Base-by-base conservation (phyloP, 2,888 invertebrate species). In the Acleris holmiana region DNA sequence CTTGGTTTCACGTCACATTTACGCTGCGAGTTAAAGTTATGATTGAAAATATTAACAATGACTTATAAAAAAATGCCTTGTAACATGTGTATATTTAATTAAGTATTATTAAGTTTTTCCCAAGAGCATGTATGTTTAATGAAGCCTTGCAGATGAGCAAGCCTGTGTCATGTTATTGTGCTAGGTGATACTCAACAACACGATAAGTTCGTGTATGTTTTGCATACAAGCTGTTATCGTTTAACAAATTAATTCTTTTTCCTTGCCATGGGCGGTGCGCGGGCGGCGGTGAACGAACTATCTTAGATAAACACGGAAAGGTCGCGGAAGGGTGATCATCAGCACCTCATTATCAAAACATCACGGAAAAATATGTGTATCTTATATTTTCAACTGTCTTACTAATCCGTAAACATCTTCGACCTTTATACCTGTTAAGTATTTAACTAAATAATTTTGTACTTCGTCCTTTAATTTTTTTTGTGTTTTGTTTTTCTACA, bases 271-370 rank as follows among this genome's bases (percentile, higher is more conserved):
- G 23, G 7, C 29, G 47, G 47, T 18, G 56, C 47, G 46, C 10
- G 63, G 65, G 69, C 54, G 59, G 63, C 54, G 83, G 83, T 82
- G 80, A 84, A 84, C 67, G 83, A 79, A 82, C 79, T 64, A 62
- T 57, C 66, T 59, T 67, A 68, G 72, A 76, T 74, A 82, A 80
- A 78, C 73, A 74, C 55, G 67, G 70, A 66, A 79, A 83, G 81
- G 80, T 79, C 75, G 72, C 15, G 23, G 55, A 73, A 80, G 78
- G 82, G 77, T 55, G 44, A 50, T 54, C 53, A 23, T 53, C 54
- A 19, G 44, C 59, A 23, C 19, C 17, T 47, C n/a, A 51, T 50
- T 29, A 55, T 21, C 19, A 18, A 48, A 59, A 54, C 44, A 48
- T 29, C 23, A 21, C 29, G 55, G 40, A 40, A n/a, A 48, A 44